Percentiles rank a stretch among this genome's conserved stretches.
Conservation (phyloP, 2,888 invertebrate genomes). For the Argyresthia goedartella region DNA sequence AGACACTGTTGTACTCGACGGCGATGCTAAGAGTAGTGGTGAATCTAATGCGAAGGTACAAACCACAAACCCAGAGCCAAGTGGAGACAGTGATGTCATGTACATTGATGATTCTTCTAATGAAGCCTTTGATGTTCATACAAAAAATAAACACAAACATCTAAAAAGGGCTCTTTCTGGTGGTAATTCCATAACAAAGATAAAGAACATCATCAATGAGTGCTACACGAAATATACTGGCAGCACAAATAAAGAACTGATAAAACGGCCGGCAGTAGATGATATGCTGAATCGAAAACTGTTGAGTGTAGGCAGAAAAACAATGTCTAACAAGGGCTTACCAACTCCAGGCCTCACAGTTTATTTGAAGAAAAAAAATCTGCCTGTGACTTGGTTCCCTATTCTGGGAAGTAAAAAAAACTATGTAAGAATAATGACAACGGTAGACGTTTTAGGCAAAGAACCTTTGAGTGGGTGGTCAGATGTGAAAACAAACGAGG, state of each 20-base stretch:
- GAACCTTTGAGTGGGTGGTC: slow-evolving; percentile 25
- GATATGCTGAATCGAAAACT: slow-evolving; percentile 43
- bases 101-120: slow-evolving; percentile 38
- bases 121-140: slow-evolving; percentile 29
- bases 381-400: slow-evolving; percentile 38
- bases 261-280: slow-evolving; percentile 12
- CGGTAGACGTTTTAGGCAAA: slow-evolving; percentile 18
- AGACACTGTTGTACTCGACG: slow-evolving; percentile 23
- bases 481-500: slow-evolving; percentile 10
- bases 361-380: slow-evolving; percentile 43
- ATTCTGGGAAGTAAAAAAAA: slow-evolving; percentile 16
- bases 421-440: slow-evolving; percentile 36
- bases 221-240: slow-evolving; percentile 28
- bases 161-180: slow-evolving; percentile 2
- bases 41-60: slow-evolving; percentile 1
- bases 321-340: slow-evolving; percentile 34
- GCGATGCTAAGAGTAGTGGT: slow-evolving; percentile 16
- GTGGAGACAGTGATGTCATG: slow-evolving; percentile 27
- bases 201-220: slow-evolving; percentile 32
- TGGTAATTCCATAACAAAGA: slow-evolving; percentile 21
- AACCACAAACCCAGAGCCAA: background rate
- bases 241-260: background rate
- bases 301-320: slow-evolving; percentile 49
- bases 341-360: slow-evolving; percentile 41
- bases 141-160: slow-evolving; percentile 3